A percentile compares a stretch with the other conserved stretches of the same genome.
phyloP scores from a whole-genome alignment of 1,140 invertebrate species.

The Goniozus legneri region DNA sequence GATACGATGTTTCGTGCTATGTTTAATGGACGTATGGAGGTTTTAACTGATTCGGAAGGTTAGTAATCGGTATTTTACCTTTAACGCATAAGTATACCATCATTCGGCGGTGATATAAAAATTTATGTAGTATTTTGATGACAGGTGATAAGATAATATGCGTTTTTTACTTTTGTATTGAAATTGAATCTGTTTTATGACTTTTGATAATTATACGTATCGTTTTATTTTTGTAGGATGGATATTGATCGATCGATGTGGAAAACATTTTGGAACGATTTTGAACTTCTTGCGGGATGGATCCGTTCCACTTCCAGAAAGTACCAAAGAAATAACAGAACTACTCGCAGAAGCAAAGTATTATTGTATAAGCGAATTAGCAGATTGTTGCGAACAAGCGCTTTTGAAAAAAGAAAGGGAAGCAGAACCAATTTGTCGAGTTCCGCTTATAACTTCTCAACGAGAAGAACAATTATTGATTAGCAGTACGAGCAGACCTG shows the following conservation, averaged over 20 bases:
- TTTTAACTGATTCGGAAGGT: constrained; percentile 96
- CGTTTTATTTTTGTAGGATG: constrained; percentile 69
- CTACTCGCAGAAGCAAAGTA: constrained; percentile 94
- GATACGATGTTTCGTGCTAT: constrained; percentile 98
- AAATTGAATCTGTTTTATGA: too few species aligned
- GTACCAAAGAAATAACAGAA: constrained; percentile 80
- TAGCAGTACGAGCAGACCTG: constrained; percentile 85
- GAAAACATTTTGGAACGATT: constrained; percentile 98
- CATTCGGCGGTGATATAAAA: too few species aligned
- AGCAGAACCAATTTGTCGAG: constrained; percentile 82
- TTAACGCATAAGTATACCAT: too few species aligned
- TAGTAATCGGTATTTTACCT: too few species aligned
- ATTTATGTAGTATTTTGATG: too few species aligned
- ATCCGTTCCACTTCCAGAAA: constrained; percentile 86
- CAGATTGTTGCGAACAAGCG: constrained; percentile 81
- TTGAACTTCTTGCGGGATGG: constrained; percentile 95
- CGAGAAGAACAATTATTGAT: constrained; percentile 91
- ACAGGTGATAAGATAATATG: too few species aligned
- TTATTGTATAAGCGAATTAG: constrained; percentile 87
- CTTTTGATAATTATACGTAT: too few species aligned
- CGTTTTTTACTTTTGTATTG: too few species aligned
- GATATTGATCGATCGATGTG: constrained; percentile 96
- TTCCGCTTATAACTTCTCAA: constrained; percentile 93
- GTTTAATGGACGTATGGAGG: constrained; percentile 98
- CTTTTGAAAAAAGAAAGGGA: constrained; percentile 77